Percentiles rank a stretch among this genome's conserved stretches.
Evolutionary conservation across 2,113 vertebrate species (phyloP).

Genomic region (Aegotheles bennettii): DNA sequence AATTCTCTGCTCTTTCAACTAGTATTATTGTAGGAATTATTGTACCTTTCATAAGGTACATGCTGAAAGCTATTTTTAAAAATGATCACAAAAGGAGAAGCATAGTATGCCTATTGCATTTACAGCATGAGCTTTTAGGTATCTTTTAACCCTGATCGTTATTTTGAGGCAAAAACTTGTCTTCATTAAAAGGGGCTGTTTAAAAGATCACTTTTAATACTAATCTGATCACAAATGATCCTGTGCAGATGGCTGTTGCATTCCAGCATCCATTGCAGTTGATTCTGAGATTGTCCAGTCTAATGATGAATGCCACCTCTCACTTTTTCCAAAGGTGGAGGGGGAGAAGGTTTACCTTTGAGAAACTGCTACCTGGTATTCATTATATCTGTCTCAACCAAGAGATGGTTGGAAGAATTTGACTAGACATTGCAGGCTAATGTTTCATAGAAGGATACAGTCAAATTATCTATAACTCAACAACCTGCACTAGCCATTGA

Average conservation of each 20-base stretch:
- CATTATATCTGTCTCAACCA: neutral
- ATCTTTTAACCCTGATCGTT: neutral
- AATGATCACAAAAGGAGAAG: neutral
- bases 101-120: neutral
- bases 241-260: neutral
- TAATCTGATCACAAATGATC: neutral
- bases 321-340: neutral
- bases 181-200: neutral
- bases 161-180: neutral
- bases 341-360: neutral
- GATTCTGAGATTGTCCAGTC: neutral
- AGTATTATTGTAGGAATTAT: neutral
- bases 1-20: neutral
- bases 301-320: neutral
- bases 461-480: neutral
- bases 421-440: neutral
- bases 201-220: neutral
- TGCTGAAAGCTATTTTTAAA: neutral
- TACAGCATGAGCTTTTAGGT: neutral
- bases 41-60: neutral
- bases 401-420: neutral
- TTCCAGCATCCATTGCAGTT: neutral
- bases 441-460: neutral
- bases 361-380: neutral
- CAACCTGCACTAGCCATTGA: neutral